A percentile compares a stretch with the other conserved stretches of the same genome.
Evolutionary conservation across 2,888 invertebrate species (phyloP).

Genomic region (Syritta pipiens): DNA sequence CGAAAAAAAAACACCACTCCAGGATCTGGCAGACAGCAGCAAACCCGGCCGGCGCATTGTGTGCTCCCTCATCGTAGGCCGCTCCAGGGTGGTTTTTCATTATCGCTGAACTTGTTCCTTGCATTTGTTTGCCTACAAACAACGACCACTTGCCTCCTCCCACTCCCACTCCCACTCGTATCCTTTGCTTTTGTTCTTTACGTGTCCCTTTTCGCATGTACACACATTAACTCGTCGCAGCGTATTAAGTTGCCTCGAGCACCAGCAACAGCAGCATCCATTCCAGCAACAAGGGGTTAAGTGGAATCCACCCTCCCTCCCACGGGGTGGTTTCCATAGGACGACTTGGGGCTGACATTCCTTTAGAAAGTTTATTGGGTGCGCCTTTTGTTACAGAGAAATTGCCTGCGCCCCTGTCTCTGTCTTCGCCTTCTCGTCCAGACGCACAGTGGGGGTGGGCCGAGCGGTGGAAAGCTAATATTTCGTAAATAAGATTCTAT

Average conservation of each 20-base stretch:
- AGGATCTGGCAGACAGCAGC: too few species aligned
- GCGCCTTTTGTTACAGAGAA: constrained; percentile 59
- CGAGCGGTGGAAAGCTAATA: constrained; percentile 41
- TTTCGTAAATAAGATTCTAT: constrained; percentile 38
- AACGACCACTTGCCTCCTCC: background rate
- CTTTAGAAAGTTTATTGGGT: constrained; percentile 61
- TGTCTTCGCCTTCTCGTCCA: background rate
- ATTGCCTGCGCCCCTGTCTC: constrained; percentile 38
- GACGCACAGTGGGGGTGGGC: constrained; percentile 2
- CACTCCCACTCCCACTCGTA: background rate
- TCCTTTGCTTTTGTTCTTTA: constrained; percentile 31
- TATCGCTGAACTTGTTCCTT: constrained; percentile 67
- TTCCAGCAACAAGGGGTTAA: constrained; percentile 64
- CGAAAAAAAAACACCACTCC: background rate
- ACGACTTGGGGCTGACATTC: constrained; percentile 44
- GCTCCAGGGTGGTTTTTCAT: constrained; percentile 57
- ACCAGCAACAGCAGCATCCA: constrained; percentile 23
- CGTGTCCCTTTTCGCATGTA: constrained; percentile 28
- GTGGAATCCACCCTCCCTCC: constrained; percentile 58
- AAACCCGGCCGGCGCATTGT: constrained; percentile 16
- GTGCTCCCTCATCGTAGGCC: constrained; percentile 33
- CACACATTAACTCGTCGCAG: constrained; percentile 27
- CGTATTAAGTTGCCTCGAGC: constrained; percentile 36
- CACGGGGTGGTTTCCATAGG: constrained; percentile 6
- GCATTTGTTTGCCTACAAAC: constrained; percentile 32